A percentile compares a stretch with the other conserved stretches of the same genome.
phyloP scores from a whole-genome alignment of 2,888 invertebrate genomes.

The Homarus gammarus region DNA sequence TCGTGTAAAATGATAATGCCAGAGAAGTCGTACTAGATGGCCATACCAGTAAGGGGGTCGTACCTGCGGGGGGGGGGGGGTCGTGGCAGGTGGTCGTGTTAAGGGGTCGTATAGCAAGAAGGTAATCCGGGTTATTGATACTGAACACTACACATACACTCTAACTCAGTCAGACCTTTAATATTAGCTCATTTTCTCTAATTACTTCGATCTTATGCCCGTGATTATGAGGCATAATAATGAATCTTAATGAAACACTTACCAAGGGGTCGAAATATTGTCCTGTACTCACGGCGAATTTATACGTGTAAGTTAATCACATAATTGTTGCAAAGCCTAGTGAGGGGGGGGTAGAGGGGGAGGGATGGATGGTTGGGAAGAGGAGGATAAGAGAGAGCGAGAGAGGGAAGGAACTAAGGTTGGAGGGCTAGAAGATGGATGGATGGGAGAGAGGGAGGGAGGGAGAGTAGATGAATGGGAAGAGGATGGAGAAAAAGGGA shows the following conservation, averaged over 20 bases:
- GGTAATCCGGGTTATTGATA: conserved; percentile 40
- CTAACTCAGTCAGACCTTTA: conserved; percentile 25
- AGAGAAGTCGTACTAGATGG: too few relatives aligned
- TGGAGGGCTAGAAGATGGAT: not conserved
- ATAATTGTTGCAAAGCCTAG: conserved; percentile 33
- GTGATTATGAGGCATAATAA: conserved; percentile 21
- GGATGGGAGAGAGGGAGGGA: not conserved
- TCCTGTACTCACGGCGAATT: conserved; percentile 2
- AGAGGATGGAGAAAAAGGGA: not conserved
- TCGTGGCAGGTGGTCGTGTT: not conserved
- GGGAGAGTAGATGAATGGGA: not conserved
- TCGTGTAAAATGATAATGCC: too few relatives aligned
- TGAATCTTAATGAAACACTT: conserved; percentile 43
- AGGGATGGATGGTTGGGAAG: not conserved
- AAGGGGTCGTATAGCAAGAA: not conserved
- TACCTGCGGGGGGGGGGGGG: not conserved
- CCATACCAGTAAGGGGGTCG: too few relatives aligned
- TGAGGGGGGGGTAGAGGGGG: not conserved
- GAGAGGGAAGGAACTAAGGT: not conserved
- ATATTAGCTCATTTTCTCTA: conserved; percentile 45
- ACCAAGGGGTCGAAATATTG: conserved; percentile 32
- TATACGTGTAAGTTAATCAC: conserved; percentile 29
- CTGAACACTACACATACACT: conserved; percentile 18
- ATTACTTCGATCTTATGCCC: conserved; percentile 39
- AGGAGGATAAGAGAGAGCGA: not conserved